These are phyloP conservation scores for Cheumatopsyche charites DNA, from an alignment of 1,140 invertebrate genomes.

Conservation along the genomic window DNA sequence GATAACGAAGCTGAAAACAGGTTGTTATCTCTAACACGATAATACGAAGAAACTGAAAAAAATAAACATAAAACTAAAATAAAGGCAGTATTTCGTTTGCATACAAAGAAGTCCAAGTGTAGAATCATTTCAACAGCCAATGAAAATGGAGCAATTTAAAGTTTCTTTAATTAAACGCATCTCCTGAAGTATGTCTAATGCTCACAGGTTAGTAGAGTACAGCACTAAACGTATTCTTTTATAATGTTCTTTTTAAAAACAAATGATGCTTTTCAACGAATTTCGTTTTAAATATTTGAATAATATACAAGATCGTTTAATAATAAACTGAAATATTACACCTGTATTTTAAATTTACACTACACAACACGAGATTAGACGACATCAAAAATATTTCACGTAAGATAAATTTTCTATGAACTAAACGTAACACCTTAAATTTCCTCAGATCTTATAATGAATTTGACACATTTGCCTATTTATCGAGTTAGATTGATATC, in stretches of 20 bases:
- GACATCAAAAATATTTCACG: no score
- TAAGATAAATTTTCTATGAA: no score
- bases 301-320: no score
- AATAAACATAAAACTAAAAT: no score
- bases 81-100: slow-evolving; percentile 19
- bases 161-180: background rate
- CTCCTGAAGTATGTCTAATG: background rate
- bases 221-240: no score
- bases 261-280: no score
- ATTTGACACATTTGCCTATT: slow-evolving; percentile 19
- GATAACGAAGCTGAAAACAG: slow-evolving; percentile 20
- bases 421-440: slow-evolving; percentile 14
- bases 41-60: no score
- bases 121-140: background rate
- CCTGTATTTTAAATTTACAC: no score
- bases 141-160: background rate
- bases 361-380: no score
- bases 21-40: background rate
- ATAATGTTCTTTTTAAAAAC: no score
- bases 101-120: slow-evolving; percentile 4
- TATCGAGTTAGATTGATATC: slow-evolving; percentile 33
- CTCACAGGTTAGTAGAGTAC: background rate
- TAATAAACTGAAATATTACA: no score
- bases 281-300: no score
- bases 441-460: background rate